Base-by-base conservation (phyloP, 1,140 invertebrate species). In the Euura lappo region DNA sequence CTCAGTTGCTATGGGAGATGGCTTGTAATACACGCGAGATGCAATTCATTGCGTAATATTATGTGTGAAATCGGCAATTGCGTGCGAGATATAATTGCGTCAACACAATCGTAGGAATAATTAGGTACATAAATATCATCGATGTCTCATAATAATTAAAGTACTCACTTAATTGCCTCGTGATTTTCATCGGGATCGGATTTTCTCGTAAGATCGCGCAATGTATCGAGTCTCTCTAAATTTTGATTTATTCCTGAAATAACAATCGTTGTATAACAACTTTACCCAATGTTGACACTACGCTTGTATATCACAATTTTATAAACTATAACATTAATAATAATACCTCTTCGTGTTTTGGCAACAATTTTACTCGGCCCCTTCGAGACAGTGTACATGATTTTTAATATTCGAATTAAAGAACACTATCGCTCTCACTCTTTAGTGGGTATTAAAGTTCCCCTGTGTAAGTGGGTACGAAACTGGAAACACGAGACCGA, bases 381-480 rank as follows among this genome's bases (percentile, higher is more conserved):
- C 89, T 95, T 95, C 72, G 93, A 93, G 78, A 95, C 92, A 79
- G 94, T 95, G 89, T 95, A 96, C 94, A 96, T 95, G 73, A 70
- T 47, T 70, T 70, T 70, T 60, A 11, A 60, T 28, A 28, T 28
- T 28, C 28, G 28, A 28, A 28, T 28, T 5, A n/a, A 60, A 60
- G 51, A 60, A 60, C 10, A 60, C 51, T 28, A 28, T 28, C 28
- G 28, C 28, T 28, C 28, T 60, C 13, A 60, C 51, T 60, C 51
- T 11, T 3, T 60, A n/a, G 8, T 60, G 3, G 6, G 51, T 60
- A 28, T 28, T 28, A 28, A 28, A 28, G 28, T 28, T 28, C 28
- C 28, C 28, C 28, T 28, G 28, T 28, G 28, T 28, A 28, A 28
- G 28, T 28, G 28, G 51, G 51, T 60, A 60, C 13, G 51, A 60